phyloP scores from a whole-genome alignment of 2,797 vertebrate genomes.

The Neostethus bicornis region DNA sequence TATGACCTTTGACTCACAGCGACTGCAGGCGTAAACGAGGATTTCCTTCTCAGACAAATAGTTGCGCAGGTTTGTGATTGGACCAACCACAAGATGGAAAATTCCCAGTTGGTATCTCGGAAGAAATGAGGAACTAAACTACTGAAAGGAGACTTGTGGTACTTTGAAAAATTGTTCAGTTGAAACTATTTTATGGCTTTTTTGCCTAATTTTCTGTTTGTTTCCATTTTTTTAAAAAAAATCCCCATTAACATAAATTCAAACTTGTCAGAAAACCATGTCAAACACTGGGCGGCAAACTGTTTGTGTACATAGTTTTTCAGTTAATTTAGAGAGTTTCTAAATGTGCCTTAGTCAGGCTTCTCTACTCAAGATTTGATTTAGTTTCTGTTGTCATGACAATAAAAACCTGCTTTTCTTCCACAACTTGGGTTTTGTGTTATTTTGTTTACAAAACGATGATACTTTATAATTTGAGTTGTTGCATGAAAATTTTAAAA shows the following conservation, averaged over 20 bases:
- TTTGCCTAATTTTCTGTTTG: neutral
- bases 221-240: too few species aligned
- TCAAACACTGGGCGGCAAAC: conserved; percentile 53
- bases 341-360: conserved; percentile 63
- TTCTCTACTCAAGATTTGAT: conserved; percentile 43
- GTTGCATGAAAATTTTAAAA: too few species aligned
- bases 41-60: neutral
- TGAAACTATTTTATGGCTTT: too few species aligned
- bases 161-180: conserved; percentile 2
- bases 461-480: too few species aligned
- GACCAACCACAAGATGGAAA: conserved; percentile 12
- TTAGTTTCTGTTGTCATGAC: conserved; percentile 41
- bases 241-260: neutral
- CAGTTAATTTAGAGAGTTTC: conserved; percentile 36
- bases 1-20: neutral
- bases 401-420: conserved; percentile 61
- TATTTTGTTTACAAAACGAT: neutral
- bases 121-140: neutral
- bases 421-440: neutral
- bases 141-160: conserved; percentile 3
- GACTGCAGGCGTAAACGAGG: conserved; percentile 12
- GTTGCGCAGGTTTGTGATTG: conserved; percentile 21
- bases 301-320: conserved; percentile 43
- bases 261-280: conserved; percentile 12
- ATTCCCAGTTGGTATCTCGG: neutral